Evolutionary conservation across 2,113 vertebrate species (phyloP), one percentile per base, ranked within the genome.

Genomic region (Orycteropus afer): DNA sequence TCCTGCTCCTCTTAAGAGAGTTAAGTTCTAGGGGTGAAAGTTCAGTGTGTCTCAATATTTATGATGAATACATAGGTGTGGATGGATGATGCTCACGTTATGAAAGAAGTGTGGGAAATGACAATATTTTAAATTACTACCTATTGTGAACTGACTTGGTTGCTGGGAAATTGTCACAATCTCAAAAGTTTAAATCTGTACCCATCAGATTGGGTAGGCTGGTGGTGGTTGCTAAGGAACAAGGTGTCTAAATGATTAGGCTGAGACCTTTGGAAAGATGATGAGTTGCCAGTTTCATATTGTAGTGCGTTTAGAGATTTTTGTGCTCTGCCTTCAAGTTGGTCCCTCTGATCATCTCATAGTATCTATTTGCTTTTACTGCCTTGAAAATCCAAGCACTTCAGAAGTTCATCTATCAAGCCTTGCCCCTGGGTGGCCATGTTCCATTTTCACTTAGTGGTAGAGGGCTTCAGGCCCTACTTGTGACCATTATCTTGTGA

Each of bases 371-470:
- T 74, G 9, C 57, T 88, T 77, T 83, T 82, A 55, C 27, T 92
- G 57, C 78, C 42, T 92, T 93, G 32, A 84, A 55, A 91, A 82
- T 73, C 55, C 37, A 18, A 92, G 25, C n/a, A 37, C 73, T 65
- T 76, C 4, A 74, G 23, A 85, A 69, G 51, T 69, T 88, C 57
- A 7, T 32, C 1, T 67, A 0, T 76, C 34, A 67, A 11, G 73
- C 47, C 9, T 73, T 89, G 29, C 17, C 37, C 57, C 20, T 63
- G 77, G 67, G 47, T 49, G 20, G 3, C 47, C 22, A 2, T 78
- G 45, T 84, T 84, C 69, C 6, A 42, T 17, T 32, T 2, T 91
- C 7, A 29, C 49, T 47, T 45, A 49, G n/a, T 32, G 80, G 74
- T 49, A 42, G 47, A 45, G 85, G 40, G 34, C 34, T 45, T 63